Conservation (phyloP, 2,888 invertebrate species). For the Leptinotarsa haldemani region DNA sequence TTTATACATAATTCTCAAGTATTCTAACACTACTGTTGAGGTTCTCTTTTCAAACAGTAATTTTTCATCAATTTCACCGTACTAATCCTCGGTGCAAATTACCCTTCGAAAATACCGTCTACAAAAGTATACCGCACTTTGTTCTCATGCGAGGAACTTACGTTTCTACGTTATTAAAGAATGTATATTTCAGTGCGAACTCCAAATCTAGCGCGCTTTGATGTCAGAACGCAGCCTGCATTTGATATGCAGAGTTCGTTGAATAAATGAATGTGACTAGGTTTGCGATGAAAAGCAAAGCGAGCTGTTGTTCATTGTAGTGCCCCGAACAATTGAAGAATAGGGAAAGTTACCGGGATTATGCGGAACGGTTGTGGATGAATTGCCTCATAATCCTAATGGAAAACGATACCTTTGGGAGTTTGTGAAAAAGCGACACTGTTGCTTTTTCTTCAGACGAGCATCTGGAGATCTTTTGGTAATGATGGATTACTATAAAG, state of each 20-base stretch:
- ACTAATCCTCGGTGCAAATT: neutral
- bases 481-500: no score
- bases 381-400: neutral
- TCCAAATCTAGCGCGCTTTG: constrained; percentile 1
- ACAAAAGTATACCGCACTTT: neutral
- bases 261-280: constrained; percentile 10
- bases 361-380: neutral
- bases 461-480: no score
- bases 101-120: neutral
- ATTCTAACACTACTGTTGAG: no score
- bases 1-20: no score
- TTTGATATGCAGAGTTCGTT: neutral
- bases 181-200: constrained; percentile 2
- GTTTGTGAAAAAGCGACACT: neutral
- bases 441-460: no score
- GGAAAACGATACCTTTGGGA: neutral
- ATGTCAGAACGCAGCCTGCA: constrained; percentile 8
- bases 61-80: no score
- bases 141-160: neutral
- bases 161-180: constrained; percentile 5
- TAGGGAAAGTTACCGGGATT: neutral
- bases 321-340: neutral
- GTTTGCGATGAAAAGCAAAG: neutral
- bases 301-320: neutral
- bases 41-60: no score